Evolutionary conservation across 2,888 invertebrate species (phyloP).

Genomic region (Anthophora plumipes): DNA sequence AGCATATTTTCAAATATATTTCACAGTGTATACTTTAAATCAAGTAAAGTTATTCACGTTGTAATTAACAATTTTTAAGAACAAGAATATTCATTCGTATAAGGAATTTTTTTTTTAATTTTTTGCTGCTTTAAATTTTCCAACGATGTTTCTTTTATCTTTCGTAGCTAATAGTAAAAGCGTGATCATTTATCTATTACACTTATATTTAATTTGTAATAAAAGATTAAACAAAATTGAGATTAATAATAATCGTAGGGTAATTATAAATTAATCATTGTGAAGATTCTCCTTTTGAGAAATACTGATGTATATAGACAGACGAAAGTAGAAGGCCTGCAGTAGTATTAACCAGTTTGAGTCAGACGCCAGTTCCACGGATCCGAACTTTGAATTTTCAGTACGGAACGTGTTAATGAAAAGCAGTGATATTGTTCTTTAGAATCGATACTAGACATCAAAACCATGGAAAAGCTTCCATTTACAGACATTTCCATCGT

Average conservation of each 20-base stretch:
- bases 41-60: neutral
- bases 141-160: too few relatives aligned
- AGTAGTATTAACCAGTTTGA: conserved; percentile 18
- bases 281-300: neutral
- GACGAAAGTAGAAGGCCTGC: neutral
- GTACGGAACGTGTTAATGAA: conserved; percentile 7
- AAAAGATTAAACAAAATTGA: too few relatives aligned
- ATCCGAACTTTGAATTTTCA: neutral
- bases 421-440: neutral
- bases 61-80: neutral
- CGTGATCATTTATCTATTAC: neutral
- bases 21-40: too few relatives aligned
- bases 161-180: too few relatives aligned
- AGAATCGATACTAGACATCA: conserved; percentile 1
- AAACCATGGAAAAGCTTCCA: neutral
- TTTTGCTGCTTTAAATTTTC: neutral
- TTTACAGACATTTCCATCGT: neutral
- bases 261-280: neutral
- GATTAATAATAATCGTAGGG: neutral
- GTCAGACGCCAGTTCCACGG: neutral
- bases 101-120: neutral
- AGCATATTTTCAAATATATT: too few relatives aligned
- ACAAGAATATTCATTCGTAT: neutral
- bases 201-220: neutral
- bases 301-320: neutral